phyloP scores from a whole-genome alignment of 2,797 vertebrate species.

The Sebastes goodei region DNA sequence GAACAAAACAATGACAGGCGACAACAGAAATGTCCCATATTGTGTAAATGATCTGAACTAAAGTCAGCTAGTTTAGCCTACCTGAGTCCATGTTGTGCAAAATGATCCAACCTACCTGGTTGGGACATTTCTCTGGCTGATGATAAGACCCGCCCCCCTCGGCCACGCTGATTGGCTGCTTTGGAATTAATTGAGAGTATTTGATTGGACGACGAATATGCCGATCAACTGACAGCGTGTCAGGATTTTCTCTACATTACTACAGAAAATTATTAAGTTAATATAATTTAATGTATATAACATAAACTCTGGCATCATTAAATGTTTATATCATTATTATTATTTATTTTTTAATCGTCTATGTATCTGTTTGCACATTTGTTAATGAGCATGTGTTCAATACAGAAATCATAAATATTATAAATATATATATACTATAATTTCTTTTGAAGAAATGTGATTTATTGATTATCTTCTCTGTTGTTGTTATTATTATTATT shows the following conservation, averaged over 20 bases:
- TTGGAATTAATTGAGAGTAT: background rate
- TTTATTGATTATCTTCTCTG: too few species aligned
- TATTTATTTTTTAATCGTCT: too few species aligned
- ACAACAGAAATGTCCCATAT: background rate
- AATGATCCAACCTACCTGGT: constrained; percentile 42
- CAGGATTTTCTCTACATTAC: background rate
- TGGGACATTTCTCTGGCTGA: constrained; percentile 5
- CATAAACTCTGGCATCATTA: too few species aligned
- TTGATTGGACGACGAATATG: constrained; percentile 39
- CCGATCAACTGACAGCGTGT: constrained; percentile 4
- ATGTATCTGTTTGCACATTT: too few species aligned
- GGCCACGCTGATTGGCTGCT: constrained; percentile 54
- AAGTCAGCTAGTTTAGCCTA: background rate
- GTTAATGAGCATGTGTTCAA: too few species aligned
- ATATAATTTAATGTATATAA: too few species aligned
- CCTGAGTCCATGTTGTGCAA: constrained; percentile 52
- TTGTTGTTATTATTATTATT: too few species aligned
- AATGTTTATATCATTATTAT: background rate
- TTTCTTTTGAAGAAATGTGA: too few species aligned
- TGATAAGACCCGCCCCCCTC: constrained; percentile 18
- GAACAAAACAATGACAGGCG: rapidly evolving
- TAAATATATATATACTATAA: too few species aligned
- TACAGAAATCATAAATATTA: too few species aligned
- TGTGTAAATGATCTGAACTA: background rate
- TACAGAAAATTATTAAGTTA: background rate